phyloP scores from a whole-genome alignment of 92 coral and sea anemone genomes.

The Phenganax subtilis region DNA sequence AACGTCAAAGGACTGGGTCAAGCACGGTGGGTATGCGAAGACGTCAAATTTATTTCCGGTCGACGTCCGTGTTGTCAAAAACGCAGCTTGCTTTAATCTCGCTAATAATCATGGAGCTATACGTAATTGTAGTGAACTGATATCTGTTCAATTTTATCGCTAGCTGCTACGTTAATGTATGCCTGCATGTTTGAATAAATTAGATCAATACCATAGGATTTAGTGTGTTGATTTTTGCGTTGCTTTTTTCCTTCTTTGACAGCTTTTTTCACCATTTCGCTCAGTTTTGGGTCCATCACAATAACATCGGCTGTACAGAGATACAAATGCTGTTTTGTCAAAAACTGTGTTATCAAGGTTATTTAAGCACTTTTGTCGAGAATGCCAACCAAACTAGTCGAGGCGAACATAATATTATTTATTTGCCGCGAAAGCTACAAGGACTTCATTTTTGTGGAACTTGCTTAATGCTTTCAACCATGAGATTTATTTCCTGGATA shows the following conservation, averaged over 20 bases:
- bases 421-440: no score
- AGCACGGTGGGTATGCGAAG: no score
- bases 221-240: neutral
- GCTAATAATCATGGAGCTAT: no score
- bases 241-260: conserved; percentile 31
- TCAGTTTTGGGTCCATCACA: conserved; percentile 35
- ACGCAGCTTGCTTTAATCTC: no score
- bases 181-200: neutral
- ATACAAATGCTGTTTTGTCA: neutral
- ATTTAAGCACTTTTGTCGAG: neutral
- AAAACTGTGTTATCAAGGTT: neutral
- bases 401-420: no score
- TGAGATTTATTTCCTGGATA: neutral
- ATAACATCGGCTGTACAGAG: conserved; percentile 26
- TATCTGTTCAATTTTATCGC: no score
- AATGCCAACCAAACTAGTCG: no score
- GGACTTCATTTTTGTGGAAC: neutral
- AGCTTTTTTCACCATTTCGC: conserved; percentile 32
- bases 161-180: neutral
- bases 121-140: no score
- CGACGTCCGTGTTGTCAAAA: no score
- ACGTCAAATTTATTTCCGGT: no score
- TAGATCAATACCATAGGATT: neutral
- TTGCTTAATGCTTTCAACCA: neutral
- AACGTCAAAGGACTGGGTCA: no score